Percentiles rank a stretch among this genome's conserved stretches.
Conservation (phyloP, 2,113 vertebrate species). For the Athene cunicularia region DNA sequence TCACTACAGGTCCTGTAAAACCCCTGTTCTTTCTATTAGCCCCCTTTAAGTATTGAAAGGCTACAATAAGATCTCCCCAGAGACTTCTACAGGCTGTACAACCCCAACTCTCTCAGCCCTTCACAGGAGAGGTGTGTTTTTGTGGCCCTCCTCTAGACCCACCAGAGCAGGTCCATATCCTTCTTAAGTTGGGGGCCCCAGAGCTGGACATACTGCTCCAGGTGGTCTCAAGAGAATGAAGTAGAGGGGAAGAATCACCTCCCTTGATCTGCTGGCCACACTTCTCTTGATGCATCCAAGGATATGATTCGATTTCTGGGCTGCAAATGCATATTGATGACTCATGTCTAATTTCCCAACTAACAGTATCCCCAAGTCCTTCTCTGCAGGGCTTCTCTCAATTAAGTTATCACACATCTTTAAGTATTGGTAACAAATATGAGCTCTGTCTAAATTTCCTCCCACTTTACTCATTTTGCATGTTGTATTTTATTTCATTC, state of each 20-base stretch:
- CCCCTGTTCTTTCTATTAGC: neutral
- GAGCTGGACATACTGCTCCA: no score
- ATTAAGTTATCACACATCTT: neutral
- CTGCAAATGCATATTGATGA: fast-evolving
- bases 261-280: fast-evolving
- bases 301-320: fast-evolving
- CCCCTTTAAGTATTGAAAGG: neutral
- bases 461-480: neutral
- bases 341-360: neutral
- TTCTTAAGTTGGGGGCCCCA: no score
- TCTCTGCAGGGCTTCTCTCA: neutral
- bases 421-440: neutral
- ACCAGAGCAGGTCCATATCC: no score
- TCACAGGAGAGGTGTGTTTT: no score
- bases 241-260: neutral
- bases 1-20: neutral
- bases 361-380: neutral
- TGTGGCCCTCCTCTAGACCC: no score
- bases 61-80: fast-evolving
- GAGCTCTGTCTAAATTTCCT: neutral
- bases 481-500: neutral
- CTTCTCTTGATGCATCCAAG: neutral
- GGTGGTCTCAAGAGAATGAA: no score
- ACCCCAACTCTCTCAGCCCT: neutral
- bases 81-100: neutral